Evolutionary conservation across 2,797 vertebrate species (phyloP), one percentile per base, ranked within the genome.

Genomic region (Phrynocephalus guinanensis): DNA sequence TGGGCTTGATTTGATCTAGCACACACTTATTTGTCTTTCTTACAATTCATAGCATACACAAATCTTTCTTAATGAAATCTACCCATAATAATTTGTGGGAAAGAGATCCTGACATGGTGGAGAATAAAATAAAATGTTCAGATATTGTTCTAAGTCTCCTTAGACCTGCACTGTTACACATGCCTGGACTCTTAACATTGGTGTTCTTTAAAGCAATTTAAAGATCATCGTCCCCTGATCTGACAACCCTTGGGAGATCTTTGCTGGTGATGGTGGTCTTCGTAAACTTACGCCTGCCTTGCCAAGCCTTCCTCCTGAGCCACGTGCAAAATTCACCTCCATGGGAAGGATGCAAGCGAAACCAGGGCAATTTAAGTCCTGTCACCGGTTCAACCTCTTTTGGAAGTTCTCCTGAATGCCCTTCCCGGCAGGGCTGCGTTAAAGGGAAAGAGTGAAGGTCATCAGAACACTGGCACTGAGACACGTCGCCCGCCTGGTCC

Each of bases 401-500:
- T 10, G 38, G 26, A 13, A 56, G 30, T 66, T 3, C 60, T 5
- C 8, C 6, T 71, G 6, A 9, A 50, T 22, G 75, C 56, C 82
- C 67, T 60, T 79, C 38, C 15, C 44, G 63, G 33, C 48, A 30
- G 22, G 67, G 7, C 11, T 56, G 48, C 18, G 44, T 68, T 28
- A 9, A 8, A 52, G 75, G 66, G 30, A 2, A 60, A 38, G 87
- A 67, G 38, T 38, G 68, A 84, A 80, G 68, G 82, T 84, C 86
- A 30, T 48, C n/a, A 26, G 15, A 68, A 56, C 15, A n/a, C 48
- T 26, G 48, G 73, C 73, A 24, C 24, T 10, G 22, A 8, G 50
- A 10, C 48, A 72, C 52, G 67, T 79, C 48, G n/a, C 72, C 52
- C 33, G 20, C 33, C 30, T 3, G 52, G 56, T 8, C 22, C 28